Base-by-base conservation (phyloP, 2,797 vertebrate genomes). In the Gobionotothen gibberifrons region DNA sequence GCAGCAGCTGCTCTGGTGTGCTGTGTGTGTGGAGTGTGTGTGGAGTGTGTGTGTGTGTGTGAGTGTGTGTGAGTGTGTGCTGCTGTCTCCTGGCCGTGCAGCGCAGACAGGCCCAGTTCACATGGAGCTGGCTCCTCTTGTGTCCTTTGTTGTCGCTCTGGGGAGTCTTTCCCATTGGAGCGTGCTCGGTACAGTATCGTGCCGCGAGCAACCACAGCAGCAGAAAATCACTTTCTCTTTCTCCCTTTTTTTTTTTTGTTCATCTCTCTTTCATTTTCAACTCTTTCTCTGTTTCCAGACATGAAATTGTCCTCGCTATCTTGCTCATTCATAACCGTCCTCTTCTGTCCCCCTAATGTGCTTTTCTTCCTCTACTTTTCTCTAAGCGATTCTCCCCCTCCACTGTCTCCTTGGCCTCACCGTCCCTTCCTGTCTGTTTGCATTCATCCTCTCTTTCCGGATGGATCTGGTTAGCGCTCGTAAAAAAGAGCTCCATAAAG, bases 141-240 rank as follows among this genome's bases (percentile, higher is more conserved):
- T 93, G 93, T 93, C 92, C 92, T 94, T 93, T 94, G 94, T 94
- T 94, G 93, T 94, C 84, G 78, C 92, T 92, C 89, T 88, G 92
- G 92, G 92, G 90, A 91, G 86, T 84, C 85, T 88, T 89, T 92
- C 84, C 87, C 91, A 78, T 85, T 79, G 69, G 72, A 87, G 80
- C 73, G 22, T 62, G 66, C 60, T 81, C 67, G 26, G 81, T 86
- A 87, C 88, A 74, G 84, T 87, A 87, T 87, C 70, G 63, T 29
- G 79, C 89, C 26, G 64, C 71, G 29, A 84, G 78, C 86, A 83
- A 72, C 57, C 22, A 48, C 42, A 58, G 52, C 56, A 68, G 69
- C 64, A 81, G 49, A 76, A 59, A 22, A 11, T 11, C 66, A 44
- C 74, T 71, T 71, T 69, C 48, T 78, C 54, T 46, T 58, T 68